phyloP scores from a whole-genome alignment of 2,797 vertebrate species.

The Delichon dasypus region DNA sequence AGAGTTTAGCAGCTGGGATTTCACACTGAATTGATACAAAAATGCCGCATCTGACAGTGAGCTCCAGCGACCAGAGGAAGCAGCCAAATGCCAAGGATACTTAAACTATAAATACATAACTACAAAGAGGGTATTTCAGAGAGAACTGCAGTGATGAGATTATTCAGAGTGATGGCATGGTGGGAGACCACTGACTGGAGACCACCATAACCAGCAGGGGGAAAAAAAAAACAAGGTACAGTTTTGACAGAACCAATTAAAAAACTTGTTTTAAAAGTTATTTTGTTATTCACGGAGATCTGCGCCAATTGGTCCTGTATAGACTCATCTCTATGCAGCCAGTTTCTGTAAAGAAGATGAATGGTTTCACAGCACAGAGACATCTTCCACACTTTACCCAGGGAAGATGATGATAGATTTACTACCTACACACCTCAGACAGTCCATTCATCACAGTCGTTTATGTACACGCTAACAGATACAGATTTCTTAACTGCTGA shows the following conservation, averaged over 20 bases:
- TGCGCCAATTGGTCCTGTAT: background rate
- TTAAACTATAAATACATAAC: background rate
- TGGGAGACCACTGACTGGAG: background rate
- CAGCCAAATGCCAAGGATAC: background rate
- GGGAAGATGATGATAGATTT: background rate
- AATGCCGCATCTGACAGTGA: background rate
- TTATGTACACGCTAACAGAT: background rate
- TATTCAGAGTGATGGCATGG: background rate
- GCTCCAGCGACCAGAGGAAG: background rate
- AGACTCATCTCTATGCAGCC: background rate
- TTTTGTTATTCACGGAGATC: background rate
- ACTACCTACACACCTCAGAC: background rate
- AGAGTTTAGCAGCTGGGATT: conserved; percentile 40
- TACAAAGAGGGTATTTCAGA: background rate
- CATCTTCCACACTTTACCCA: background rate
- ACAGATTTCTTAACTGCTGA: background rate
- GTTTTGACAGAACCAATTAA: background rate
- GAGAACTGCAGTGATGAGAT: background rate
- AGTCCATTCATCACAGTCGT: conserved; percentile 26
- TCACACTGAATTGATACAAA: background rate
- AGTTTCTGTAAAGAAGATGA: background rate
- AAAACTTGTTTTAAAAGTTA: background rate
- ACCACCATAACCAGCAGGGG: background rate
- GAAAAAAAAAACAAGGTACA: fast-evolving
- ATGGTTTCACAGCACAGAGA: background rate